Evolutionary conservation across 1,140 invertebrate genomes (phyloP).

Genomic region (Drosophila ambigua): DNA sequence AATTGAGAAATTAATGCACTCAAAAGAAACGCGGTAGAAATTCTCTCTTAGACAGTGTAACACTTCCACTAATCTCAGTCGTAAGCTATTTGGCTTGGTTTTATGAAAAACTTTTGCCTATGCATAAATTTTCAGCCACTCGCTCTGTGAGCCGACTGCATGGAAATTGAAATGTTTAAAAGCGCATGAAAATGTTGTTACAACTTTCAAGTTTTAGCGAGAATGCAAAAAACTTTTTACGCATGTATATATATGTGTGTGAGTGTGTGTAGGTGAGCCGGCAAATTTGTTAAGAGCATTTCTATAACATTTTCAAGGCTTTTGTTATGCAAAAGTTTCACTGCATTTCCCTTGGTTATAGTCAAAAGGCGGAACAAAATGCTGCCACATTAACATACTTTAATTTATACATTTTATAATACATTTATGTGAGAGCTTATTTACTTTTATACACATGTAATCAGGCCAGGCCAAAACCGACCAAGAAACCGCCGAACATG

Average conservation of each 20-base stretch:
- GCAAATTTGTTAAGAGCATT: conserved; percentile 53
- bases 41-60: not conserved
- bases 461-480: conserved; percentile 57
- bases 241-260: conserved; percentile 30
- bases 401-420: conserved; percentile 21
- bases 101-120: conserved; percentile 69
- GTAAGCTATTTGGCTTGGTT: conserved; percentile 25
- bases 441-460: too few relatives aligned
- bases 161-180: conserved; percentile 76
- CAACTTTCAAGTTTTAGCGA: conserved; percentile 67
- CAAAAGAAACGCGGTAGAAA: too few relatives aligned
- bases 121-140: conserved; percentile 66
- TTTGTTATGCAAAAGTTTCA: conserved; percentile 43
- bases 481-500: conserved; percentile 50
- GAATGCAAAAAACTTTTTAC: conserved; percentile 31
- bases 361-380: not conserved
- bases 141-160: not conserved
- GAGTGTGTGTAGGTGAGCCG: conserved; percentile 12
- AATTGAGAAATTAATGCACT: not conserved
- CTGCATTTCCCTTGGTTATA: not conserved
- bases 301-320: conserved; percentile 39
- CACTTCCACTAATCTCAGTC: not conserved
- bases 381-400: conserved; percentile 6
- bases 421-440: not conserved
- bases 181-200: conserved; percentile 79